Evolutionary conservation across 2,113 vertebrate species (phyloP).

Genomic region (Anarhynchus alexandrinus): DNA sequence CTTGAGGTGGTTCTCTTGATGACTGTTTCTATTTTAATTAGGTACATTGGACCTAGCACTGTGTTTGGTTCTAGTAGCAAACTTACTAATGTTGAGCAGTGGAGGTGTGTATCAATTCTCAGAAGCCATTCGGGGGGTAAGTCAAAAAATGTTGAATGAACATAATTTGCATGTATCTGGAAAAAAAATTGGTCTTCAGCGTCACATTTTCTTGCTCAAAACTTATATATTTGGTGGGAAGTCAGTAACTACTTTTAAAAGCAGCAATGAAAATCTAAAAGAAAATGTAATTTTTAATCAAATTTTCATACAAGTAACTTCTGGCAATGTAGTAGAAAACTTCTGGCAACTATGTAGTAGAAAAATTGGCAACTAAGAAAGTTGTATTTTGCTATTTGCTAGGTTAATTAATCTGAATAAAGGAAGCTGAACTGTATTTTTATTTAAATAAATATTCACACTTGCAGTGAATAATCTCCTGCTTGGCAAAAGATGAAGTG

Average conservation of each 20-base stretch:
- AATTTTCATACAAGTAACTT: not conserved
- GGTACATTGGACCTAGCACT: constrained; percentile 94
- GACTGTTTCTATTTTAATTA: constrained; percentile 51
- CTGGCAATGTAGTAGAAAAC: not conserved
- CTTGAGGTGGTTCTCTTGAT: not conserved
- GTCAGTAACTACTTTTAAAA: not conserved
- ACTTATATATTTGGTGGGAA: not conserved
- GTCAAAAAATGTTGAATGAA: constrained; percentile 13
- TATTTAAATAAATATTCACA: not conserved
- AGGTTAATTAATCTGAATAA: not conserved
- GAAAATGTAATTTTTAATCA: not conserved
- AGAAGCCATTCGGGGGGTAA: constrained; percentile 95
- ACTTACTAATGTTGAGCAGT: constrained; percentile 96
- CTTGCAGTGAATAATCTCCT: not conserved
- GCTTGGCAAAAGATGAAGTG: not conserved
- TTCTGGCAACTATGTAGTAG: not conserved
- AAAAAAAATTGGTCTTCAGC: not conserved
- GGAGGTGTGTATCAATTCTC: constrained; percentile 95
- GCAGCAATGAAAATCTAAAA: not conserved
- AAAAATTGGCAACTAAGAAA: not conserved
- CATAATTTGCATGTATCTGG: not conserved
- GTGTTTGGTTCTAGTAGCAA: constrained; percentile 97
- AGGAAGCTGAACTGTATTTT: not conserved
- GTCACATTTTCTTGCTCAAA: not conserved
- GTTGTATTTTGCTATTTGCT: not conserved